phyloP scores from a whole-genome alignment of 30 jellyfish, hydroid and myxozoan species.

The Aurelia aurita region DNA sequence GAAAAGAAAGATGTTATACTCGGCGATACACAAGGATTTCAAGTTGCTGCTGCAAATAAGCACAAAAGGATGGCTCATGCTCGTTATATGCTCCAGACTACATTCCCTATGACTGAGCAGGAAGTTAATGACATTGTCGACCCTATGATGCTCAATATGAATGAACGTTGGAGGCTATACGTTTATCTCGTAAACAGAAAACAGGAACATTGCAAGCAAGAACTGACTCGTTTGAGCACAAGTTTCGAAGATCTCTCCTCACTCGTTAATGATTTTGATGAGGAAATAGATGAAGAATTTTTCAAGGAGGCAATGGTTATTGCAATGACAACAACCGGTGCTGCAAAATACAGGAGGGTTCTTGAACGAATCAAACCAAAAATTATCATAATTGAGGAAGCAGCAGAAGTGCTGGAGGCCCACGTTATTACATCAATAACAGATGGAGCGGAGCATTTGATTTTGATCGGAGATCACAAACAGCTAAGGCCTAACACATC shows the following conservation, averaged over 20 bases:
- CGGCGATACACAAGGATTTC: constrained; percentile 38
- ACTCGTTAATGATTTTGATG: constrained; percentile 30
- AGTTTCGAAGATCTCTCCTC: constrained; percentile 71
- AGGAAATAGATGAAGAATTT: constrained; percentile 45
- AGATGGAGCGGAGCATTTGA: constrained; percentile 75
- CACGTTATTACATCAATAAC: constrained; percentile 77
- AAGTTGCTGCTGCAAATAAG: constrained; percentile 43
- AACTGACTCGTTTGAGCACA: background rate
- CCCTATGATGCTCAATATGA: constrained; percentile 62
- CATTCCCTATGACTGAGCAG: constrained; percentile 54
- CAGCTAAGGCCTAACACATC: constrained; percentile 86
- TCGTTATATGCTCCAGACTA: constrained; percentile 2
- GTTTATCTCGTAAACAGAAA: background rate
- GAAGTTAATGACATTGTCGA: constrained; percentile 49
- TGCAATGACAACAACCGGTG: constrained; percentile 94
- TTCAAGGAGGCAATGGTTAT: constrained; percentile 53
- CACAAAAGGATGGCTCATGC: constrained; percentile 35
- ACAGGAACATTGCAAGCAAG: background rate
- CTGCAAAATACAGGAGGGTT: constrained; percentile 66
- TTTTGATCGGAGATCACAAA: constrained; percentile 95
- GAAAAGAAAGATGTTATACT: no score
- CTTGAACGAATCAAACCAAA: constrained; percentile 72
- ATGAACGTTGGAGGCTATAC: constrained; percentile 78
- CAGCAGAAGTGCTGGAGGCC: constrained; percentile 98
- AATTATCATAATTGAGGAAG: constrained; percentile 87